Evolutionary conservation across 2,113 vertebrate genomes (phyloP), one percentile per base, ranked within the genome.

Genomic region (Hemibagrus wyckioides): DNA sequence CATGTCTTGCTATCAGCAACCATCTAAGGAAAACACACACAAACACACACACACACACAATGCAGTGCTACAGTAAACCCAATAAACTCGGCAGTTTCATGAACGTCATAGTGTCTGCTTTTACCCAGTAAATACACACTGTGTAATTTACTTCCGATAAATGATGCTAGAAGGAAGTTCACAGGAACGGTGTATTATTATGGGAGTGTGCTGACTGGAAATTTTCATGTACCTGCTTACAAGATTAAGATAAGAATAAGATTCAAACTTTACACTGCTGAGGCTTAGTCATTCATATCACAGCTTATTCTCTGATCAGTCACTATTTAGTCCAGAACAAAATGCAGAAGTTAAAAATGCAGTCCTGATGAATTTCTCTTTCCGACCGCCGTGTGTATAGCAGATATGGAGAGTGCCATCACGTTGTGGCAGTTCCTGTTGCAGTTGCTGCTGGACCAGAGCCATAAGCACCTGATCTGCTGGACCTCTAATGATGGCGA

Each of bases 401-500:
- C 93, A 97, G 94, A 94, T 93, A 99, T 98, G 98, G 98, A 99
- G 97, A 99, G 97, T 94, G 97, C 98, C 93, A 99, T 99, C 96
- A 99, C 98, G 7, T 95, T 99, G 94, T 99, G 98, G 98, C 98
- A 99, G 96, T 99, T 99, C 96, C 97, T 99, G 94, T 97, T 99
- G 94, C 98, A 99, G 94, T 94, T 99, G 92, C 95, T 99, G 91
- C 95, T 99, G 75, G 97, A 99, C 94, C 97, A 98, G 93, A 99
- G 97, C 85, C 98, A 99, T 67, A 97, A 99, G 86, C 97, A 99
- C 88, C 95, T 99, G 91, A 99, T 99, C 95, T 98, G 98, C 94
- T 99, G 98, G 98, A 99, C 98, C 0, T 99, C 98, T 71, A 98
- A 96, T 4, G 97, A 99, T 87, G 98, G 98, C 17, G 98, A 99